Percentiles rank a stretch among this genome's conserved stretches.
Conservation (phyloP, 2,888 invertebrate species). For the Mesorhabditis belari region DNA sequence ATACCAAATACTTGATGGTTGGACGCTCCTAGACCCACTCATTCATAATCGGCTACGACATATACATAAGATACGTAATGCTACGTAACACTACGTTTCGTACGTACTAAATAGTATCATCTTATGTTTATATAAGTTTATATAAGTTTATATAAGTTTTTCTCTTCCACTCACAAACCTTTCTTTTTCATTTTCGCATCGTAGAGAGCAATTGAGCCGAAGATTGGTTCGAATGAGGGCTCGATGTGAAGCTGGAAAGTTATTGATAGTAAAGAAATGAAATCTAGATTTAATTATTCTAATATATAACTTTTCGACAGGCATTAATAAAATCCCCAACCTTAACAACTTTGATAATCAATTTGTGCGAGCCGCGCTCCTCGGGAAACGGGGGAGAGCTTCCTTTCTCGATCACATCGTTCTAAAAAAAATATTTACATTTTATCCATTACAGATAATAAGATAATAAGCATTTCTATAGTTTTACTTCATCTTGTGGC, state of each 20-base stretch:
- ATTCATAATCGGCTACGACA: too few relatives aligned
- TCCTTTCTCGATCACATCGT: conserved; percentile 30
- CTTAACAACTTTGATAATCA: conserved; percentile 35
- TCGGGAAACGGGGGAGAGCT: conserved; percentile 31
- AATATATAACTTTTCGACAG: too few relatives aligned
- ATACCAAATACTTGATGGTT: too few relatives aligned
- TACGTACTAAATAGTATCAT: too few relatives aligned
- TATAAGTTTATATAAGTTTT: too few relatives aligned
- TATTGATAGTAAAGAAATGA: conserved; percentile 13
- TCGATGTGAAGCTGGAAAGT: conserved; percentile 60
- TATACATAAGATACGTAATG: neutral
- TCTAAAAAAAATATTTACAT: conserved; percentile 16
- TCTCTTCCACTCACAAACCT: conserved; percentile 56
- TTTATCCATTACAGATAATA: too few relatives aligned
- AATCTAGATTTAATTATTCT: neutral
- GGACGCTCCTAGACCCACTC: too few relatives aligned
- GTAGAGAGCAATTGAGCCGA: conserved; percentile 87
- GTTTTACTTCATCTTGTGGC: conserved; percentile 19
- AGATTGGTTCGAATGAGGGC: conserved; percentile 87
- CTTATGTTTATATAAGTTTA: too few relatives aligned
- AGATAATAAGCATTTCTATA: neutral
- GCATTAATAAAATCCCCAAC: conserved; percentile 5
- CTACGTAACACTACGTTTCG: too few relatives aligned
- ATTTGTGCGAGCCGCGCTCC: conserved; percentile 25
- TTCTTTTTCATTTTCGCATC: conserved; percentile 71